phyloP scores from a whole-genome alignment of 1,140 invertebrate genomes.

The Musca vetustissima region DNA sequence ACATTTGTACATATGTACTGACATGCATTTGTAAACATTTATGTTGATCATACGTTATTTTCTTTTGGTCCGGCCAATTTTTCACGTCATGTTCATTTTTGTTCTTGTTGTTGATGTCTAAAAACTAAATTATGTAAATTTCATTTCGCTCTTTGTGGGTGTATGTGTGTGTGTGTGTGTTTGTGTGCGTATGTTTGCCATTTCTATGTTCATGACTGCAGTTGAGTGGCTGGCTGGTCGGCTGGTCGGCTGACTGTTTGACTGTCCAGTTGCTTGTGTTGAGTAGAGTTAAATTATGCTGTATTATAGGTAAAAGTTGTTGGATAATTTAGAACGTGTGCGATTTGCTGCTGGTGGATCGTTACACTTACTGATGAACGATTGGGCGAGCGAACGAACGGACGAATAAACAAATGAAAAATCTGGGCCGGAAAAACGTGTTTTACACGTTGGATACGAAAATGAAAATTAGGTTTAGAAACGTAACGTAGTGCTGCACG shows the following conservation, averaged over 20 bases:
- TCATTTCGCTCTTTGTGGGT: not conserved
- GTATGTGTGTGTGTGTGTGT: not conserved
- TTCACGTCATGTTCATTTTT: too few relatives aligned
- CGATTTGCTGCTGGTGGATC: too few relatives aligned
- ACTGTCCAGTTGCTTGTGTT: too few relatives aligned
- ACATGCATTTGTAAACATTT: too few relatives aligned
- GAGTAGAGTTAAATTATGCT: slow-evolving; percentile 12
- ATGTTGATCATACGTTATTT: too few relatives aligned
- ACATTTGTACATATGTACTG: not conserved
- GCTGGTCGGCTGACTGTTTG: too few relatives aligned
- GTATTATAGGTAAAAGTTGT: slow-evolving; percentile 12
- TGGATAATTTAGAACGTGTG: slow-evolving; percentile 19
- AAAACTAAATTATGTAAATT: slow-evolving; percentile 15
- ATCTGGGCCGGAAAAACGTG: slow-evolving; percentile 21
- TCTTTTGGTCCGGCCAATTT: too few relatives aligned
- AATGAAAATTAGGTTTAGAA: slow-evolving; percentile 17
- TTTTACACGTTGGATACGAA: slow-evolving; percentile 9
- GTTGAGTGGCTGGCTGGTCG: too few relatives aligned
- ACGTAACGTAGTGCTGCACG: not conserved
- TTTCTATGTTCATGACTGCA: too few relatives aligned
- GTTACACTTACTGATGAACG: too few relatives aligned
- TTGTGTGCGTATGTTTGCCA: not conserved
- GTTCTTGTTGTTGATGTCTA: too few relatives aligned
- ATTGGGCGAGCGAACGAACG: not conserved
- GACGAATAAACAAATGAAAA: not conserved